A percentile compares a stretch with the other conserved stretches of the same genome.
Evolutionary conservation across 1,140 invertebrate species (phyloP).

Genomic region (Scaptodrosophila lebanonensis): DNA sequence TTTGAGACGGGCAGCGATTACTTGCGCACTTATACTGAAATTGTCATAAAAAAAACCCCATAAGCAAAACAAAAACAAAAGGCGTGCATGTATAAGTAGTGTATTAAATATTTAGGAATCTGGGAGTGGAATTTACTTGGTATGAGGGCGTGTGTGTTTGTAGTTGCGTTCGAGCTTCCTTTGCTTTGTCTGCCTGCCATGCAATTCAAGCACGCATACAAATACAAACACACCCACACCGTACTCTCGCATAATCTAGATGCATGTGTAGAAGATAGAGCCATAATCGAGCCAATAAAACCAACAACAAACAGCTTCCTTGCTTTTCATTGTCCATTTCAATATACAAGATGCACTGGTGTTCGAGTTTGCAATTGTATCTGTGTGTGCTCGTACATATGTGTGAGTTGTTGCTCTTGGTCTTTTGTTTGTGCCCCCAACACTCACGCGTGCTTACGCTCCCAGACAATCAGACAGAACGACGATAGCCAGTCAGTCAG

Average conservation of each 20-base stretch:
- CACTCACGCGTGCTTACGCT: conserved; percentile 16
- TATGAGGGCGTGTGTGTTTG: conserved; percentile 1
- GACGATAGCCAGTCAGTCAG: conserved; percentile 39
- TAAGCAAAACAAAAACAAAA: conserved; percentile 15
- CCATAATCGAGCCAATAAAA: conserved; percentile 28
- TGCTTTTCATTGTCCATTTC: conserved; percentile 22
- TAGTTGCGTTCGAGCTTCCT: neutral
- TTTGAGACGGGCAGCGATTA: no score
- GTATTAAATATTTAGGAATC: neutral
- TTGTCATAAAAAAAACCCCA: conserved; percentile 2
- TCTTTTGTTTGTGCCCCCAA: conserved; percentile 31
- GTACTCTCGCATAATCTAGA: no score
- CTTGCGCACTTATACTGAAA: no score
- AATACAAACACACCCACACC: no score
- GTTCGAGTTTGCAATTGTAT: neutral
- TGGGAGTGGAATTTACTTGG: neutral
- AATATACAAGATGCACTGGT: no score
- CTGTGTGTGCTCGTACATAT: conserved; percentile 6
- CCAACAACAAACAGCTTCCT: conserved; percentile 25
- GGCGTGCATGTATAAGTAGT: no score
- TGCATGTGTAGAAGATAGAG: neutral
- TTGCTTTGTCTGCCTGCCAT: conserved; percentile 13
- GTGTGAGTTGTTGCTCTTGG: conserved; percentile 13
- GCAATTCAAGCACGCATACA: conserved; percentile 39
- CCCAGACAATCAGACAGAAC: neutral